Evolutionary conservation across 1,140 invertebrate species (phyloP).

Genomic region (Cepaea nemoralis): DNA sequence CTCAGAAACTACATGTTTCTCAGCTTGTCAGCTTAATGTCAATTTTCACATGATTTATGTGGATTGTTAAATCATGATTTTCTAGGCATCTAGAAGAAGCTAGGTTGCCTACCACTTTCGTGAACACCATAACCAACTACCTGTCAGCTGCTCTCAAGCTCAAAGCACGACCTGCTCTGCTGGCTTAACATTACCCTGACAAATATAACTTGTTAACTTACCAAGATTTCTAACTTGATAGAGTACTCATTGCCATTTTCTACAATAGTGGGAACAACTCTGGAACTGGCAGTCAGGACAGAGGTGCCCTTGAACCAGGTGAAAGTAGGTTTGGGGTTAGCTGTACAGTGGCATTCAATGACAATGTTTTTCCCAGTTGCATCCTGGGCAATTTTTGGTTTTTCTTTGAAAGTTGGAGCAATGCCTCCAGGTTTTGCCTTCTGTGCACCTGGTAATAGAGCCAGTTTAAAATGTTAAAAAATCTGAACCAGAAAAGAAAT

Average conservation of each 20-base stretch:
- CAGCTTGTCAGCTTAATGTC: too few relatives aligned
- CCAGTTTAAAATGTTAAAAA: neutral
- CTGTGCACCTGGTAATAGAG: slow-evolving; percentile 40
- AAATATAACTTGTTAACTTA: too few relatives aligned
- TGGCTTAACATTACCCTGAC: too few relatives aligned
- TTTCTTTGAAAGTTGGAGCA: slow-evolving; percentile 95
- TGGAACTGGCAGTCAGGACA: slow-evolving; percentile 73
- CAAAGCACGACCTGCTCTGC: too few relatives aligned
- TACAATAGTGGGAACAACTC: slow-evolving; percentile 48
- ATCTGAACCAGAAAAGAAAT: neutral
- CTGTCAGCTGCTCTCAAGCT: too few relatives aligned
- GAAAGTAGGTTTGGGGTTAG: slow-evolving; percentile 91
- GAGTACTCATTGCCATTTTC: slow-evolving; percentile 55
- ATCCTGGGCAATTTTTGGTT: slow-evolving; percentile 90
- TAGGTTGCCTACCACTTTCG: too few relatives aligned
- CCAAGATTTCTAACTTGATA: slow-evolving; percentile 62
- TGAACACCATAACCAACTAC: too few relatives aligned
- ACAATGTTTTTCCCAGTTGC: slow-evolving; percentile 83
- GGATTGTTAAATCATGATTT: too few relatives aligned
- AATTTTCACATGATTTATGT: too few relatives aligned
- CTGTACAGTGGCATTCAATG: slow-evolving; percentile 94
- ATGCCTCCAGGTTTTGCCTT: slow-evolving; percentile 78
- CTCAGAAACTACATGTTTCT: too few relatives aligned
- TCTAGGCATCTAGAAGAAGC: too few relatives aligned
- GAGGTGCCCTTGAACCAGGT: slow-evolving; percentile 92